These are phyloP conservation scores for Lycodopsis pacificus DNA, from an alignment of 2,797 vertebrate species.

Conservation along the genomic window DNA sequence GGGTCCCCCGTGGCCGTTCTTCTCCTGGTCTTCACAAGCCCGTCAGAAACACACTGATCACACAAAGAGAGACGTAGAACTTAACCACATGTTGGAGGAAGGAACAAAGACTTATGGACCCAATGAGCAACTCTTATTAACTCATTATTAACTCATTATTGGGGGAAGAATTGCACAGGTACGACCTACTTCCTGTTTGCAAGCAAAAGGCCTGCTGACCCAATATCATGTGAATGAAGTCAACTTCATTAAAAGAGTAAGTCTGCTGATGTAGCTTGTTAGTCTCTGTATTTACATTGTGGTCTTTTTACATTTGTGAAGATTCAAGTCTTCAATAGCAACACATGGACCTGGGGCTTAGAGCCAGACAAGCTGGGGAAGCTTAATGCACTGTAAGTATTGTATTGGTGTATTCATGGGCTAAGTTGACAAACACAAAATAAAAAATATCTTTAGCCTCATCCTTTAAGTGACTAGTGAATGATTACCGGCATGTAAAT, in stretches of 20 bases:
- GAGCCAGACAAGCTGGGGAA: neutral
- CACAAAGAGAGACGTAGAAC: neutral
- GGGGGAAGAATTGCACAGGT: neutral
- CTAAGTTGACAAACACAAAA: neutral
- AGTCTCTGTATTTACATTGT: neutral
- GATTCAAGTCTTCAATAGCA: neutral
- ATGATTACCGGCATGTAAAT: neutral
- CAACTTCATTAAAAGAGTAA: too few species aligned
- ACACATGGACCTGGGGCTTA: neutral
- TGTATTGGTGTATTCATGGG: neutral
- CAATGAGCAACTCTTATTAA: neutral
- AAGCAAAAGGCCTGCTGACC: neutral
- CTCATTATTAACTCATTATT: neutral
- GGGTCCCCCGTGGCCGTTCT: conserved; percentile 56
- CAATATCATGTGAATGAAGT: neutral
- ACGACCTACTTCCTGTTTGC: neutral
- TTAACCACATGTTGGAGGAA: neutral
- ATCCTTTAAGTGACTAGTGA: neutral
- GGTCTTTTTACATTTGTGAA: neutral
- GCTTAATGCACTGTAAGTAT: neutral
- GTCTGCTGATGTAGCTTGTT: neutral
- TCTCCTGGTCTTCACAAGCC: conserved; percentile 75
- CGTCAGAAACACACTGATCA: conserved; percentile 47
- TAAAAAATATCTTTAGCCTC: neutral
- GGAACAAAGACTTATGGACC: neutral